Evolutionary conservation across 2,113 vertebrate genomes (phyloP), one percentile per base, ranked within the genome.

Genomic region (Gasterosteus nipponicus): DNA sequence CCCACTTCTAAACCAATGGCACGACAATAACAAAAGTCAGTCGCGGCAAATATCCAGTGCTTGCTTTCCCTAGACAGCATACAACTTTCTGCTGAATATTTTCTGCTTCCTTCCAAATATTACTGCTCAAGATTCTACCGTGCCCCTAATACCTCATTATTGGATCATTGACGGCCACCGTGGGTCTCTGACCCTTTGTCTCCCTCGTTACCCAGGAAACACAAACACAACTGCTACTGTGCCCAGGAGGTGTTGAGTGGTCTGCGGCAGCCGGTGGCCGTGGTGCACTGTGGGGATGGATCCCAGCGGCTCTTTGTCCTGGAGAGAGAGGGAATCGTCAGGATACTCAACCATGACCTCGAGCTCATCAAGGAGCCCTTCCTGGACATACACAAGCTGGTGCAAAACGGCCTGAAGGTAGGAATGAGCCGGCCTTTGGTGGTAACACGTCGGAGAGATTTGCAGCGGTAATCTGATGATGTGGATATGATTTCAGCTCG

Each of bases 171-270:
- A n/a, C 57, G 5, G 0, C 59, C 70, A 59, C 58, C 26, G 49
- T 83, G 51, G 41, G 80, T 81, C 67, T 78, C 72, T 89, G 69
- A 90, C 83, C 83, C 87, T 87, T 87, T 87, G 65, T 86, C 83
- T 71, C 81, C 81, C 54, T 47, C 69, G 86, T 92, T 88, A 81
- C 94, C 92, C 94, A 99, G 97, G 94, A 99, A 98, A 92, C 97
- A 98, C 94, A 99, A 98, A 92, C 97, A 98, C 95, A 98, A 96
- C 93, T 99, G 98, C 95, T 98, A 97, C 95, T 99, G 98, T 80
- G 91, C 95, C 84, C 96, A 98, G 89, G 97, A 99, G 91, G 94
- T 98, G 86, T 93, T 97, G 87, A 96, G 95, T 75, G 96, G 97
- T 75, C 92, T 99, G 41, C 94, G 95, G 72, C 97, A 97, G 93